Conservation (phyloP, 2,888 invertebrate species). For the Drosophila borborema region DNA sequence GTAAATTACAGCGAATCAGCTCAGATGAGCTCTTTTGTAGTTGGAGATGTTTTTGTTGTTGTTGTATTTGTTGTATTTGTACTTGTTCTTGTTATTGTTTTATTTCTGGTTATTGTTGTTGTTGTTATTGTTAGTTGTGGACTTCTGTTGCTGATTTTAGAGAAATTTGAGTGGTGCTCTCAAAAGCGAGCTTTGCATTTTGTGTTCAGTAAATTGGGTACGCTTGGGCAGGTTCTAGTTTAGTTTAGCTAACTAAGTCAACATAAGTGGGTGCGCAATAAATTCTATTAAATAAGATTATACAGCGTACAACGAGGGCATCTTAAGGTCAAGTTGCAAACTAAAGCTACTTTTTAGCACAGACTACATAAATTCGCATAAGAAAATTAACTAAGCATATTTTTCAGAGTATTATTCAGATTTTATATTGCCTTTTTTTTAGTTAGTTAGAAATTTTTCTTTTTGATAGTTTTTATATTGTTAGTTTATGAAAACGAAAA, state of each 20-base stretch:
- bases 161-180: constrained; percentile 51
- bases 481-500: not conserved
- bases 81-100: constrained; percentile 10
- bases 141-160: constrained; percentile 21
- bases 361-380: not conserved
- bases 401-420: not conserved
- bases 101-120: not conserved
- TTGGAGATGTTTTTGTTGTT: constrained; percentile 1
- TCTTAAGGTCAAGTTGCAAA: not conserved
- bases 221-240: constrained; percentile 33
- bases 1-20: constrained; percentile 66
- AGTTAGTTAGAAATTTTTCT: not conserved
- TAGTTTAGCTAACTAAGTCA: constrained; percentile 49
- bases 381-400: not conserved
- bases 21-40: constrained; percentile 23
- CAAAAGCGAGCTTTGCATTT: constrained; percentile 46
- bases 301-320: constrained; percentile 30
- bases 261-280: constrained; percentile 39
- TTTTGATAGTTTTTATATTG: not conserved
- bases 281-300: constrained; percentile 25
- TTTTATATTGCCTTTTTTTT: not conserved
- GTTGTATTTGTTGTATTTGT: constrained; percentile 17
- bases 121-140: not conserved
- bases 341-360: constrained; percentile 1
- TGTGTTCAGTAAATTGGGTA: constrained; percentile 42